Percentiles rank a stretch among this genome's conserved stretches.
Evolutionary conservation across 2,797 vertebrate species (phyloP).

Genomic region (Bovichtus diacanthus): DNA sequence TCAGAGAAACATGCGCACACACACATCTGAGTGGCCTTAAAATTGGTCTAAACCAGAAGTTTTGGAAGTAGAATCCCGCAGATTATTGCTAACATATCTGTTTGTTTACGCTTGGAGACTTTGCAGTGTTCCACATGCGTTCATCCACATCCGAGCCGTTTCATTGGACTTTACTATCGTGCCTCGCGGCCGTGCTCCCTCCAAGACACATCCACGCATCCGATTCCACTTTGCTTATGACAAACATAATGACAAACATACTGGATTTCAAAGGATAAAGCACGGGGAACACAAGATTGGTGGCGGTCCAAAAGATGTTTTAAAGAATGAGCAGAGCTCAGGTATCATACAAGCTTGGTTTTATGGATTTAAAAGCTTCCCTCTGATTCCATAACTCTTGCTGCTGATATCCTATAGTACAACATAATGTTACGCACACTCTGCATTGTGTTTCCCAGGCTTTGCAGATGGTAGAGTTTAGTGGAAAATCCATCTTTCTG

Average conservation of each 20-base stretch:
- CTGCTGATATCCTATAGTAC: neutral
- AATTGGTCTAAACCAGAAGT: slow-evolving; percentile 20
- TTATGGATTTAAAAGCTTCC: neutral
- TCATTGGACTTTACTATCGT: neutral
- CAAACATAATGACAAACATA: slow-evolving; percentile 42
- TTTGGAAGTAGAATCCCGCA: slow-evolving; percentile 14
- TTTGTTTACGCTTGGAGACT: slow-evolving; percentile 47
- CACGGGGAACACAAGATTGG: neutral
- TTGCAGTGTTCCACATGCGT: slow-evolving; percentile 30
- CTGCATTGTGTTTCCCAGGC: neutral
- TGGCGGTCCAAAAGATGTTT: slow-evolving; percentile 37
- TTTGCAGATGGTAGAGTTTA: slow-evolving; percentile 39
- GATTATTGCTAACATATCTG: slow-evolving; percentile 56
- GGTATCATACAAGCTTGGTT: slow-evolving; percentile 16
- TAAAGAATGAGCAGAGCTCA: slow-evolving; percentile 10
- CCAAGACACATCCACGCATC: slow-evolving; percentile 16
- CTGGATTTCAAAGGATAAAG: slow-evolving; percentile 11
- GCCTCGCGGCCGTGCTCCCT: neutral
- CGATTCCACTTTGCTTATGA: slow-evolving; percentile 41
- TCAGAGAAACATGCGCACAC: neutral
- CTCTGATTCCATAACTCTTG: slow-evolving; percentile 4
- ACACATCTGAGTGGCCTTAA: neutral
- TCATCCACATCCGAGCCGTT: slow-evolving; percentile 27
- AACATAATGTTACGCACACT: neutral
- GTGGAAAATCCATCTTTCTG: neutral